phyloP scores from a whole-genome alignment of 2,888 invertebrate species.

The Drepana falcataria region DNA sequence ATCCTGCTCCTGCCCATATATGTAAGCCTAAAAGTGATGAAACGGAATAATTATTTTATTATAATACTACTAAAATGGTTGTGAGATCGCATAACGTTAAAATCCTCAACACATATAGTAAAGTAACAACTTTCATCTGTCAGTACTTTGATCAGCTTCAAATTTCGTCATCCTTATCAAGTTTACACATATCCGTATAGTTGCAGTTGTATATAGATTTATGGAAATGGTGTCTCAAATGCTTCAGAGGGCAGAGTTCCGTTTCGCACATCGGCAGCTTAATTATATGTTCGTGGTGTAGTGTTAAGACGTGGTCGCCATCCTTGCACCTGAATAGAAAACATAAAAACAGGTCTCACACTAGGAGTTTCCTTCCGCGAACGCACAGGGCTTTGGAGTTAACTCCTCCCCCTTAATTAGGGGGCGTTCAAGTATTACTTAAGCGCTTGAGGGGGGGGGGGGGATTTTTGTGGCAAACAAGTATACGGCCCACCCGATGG shows the following conservation, averaged over 20 bases:
- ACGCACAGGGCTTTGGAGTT: too few species aligned
- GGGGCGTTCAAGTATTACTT: too few species aligned
- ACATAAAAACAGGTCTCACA: neutral
- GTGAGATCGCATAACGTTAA: neutral
- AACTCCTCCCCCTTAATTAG: too few species aligned
- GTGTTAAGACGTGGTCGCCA: constrained; percentile 77
- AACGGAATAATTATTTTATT: too few species aligned
- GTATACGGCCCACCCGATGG: too few species aligned
- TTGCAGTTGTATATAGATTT: constrained; percentile 82
- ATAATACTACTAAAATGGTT: too few species aligned
- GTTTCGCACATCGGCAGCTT: constrained; percentile 83
- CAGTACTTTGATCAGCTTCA: neutral
- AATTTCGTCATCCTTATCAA: constrained; percentile 21
- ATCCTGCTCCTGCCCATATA: too few species aligned
- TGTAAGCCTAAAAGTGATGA: too few species aligned
- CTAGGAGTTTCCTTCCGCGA: too few species aligned
- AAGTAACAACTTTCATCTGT: neutral
- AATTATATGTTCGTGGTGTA: constrained; percentile 87
- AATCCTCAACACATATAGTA: too few species aligned
- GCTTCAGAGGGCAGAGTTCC: constrained; percentile 82
- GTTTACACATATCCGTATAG: constrained; percentile 82
- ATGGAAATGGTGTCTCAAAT: constrained; percentile 76
- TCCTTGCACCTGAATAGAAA: constrained; percentile 71
- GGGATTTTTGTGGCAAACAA: too few species aligned
- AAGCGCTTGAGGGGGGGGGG: too few species aligned